A percentile compares a stretch with the other conserved stretches of the same genome.
Evolutionary conservation across 2,888 invertebrate genomes (phyloP).

Genomic region (Dorcus hopei): DNA sequence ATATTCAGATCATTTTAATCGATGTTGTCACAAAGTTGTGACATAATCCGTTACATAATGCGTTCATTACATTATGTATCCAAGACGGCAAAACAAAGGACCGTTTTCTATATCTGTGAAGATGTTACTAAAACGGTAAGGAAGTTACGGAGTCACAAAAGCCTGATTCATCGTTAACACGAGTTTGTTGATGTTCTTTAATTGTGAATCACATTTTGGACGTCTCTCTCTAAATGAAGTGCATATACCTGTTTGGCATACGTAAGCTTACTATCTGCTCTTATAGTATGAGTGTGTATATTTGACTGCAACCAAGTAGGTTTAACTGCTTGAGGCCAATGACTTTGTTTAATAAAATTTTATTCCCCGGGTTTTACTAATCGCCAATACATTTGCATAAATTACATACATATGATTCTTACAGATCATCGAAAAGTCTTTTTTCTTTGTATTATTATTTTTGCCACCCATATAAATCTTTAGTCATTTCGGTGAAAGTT

Average conservation of each 20-base stretch:
- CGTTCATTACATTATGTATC: too few species aligned
- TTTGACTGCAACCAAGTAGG: slow-evolving; percentile 12
- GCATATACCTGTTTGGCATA: slow-evolving; percentile 25
- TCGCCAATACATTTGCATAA: not conserved
- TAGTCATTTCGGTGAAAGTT: not conserved
- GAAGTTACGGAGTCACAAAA: not conserved
- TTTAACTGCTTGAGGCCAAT: slow-evolving; percentile 20
- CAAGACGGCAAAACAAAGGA: too few species aligned
- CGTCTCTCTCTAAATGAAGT: slow-evolving; percentile 25
- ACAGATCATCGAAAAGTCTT: not conserved
- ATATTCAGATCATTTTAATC: too few species aligned
- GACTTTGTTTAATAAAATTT: slow-evolving; percentile 11
- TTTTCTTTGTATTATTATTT: not conserved
- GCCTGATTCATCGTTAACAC: slow-evolving; percentile 4
- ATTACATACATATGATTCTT: not conserved
- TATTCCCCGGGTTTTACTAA: not conserved
- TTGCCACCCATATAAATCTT: not conserved
- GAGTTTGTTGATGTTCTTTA: not conserved
- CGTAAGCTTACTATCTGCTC: slow-evolving; percentile 23
- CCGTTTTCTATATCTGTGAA: not conserved
- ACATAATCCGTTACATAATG: too few species aligned
- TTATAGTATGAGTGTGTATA: slow-evolving; percentile 15
- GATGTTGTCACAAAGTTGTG: too few species aligned
- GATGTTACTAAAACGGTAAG: not conserved
- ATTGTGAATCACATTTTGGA: slow-evolving; percentile 11